Evolutionary conservation across 2,113 vertebrate genomes (phyloP).

Genomic region (zebrafish (Danio rerio)): DNA sequence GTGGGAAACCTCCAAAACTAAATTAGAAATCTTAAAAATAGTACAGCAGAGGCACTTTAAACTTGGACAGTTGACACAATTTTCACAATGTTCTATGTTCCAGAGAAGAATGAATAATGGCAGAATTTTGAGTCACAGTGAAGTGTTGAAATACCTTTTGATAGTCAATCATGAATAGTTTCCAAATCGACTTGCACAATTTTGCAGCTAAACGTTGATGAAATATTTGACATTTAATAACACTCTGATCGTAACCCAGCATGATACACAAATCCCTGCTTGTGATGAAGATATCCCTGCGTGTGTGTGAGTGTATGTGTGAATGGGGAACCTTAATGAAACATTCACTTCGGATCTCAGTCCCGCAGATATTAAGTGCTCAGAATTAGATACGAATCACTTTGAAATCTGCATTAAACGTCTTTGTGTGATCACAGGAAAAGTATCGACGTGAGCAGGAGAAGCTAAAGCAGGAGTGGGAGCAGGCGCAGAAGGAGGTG

Average conservation of each 20-base stretch:
- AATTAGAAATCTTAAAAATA: no score
- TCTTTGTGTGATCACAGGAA: constrained; percentile 81
- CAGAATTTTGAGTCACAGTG: background rate
- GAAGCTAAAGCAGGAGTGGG: constrained; percentile 96
- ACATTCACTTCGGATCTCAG: no score
- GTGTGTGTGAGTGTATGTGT: constrained; percentile 18
- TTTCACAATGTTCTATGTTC: no score
- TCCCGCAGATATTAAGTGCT: no score
- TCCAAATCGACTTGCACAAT: background rate
- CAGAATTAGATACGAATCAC: no score
- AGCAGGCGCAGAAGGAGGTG: constrained; percentile 94
- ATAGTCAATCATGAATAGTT: background rate
- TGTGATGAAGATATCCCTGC: constrained; percentile 51
- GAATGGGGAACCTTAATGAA: background rate
- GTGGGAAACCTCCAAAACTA: no score
- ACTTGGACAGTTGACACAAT: no score
- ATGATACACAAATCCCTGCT: constrained; percentile 10
- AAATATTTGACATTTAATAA: background rate
- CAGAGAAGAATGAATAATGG: background rate
- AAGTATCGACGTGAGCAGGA: constrained; percentile 92
- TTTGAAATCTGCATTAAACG: constrained; percentile 54
- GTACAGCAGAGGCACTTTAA: no score
- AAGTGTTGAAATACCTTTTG: background rate
- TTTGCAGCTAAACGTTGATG: background rate
- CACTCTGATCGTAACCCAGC: constrained; percentile 18